Evolutionary conservation across 2,797 vertebrate genomes (phyloP), one percentile per base, ranked within the genome.

Genomic region (Octomys mimax): DNA sequence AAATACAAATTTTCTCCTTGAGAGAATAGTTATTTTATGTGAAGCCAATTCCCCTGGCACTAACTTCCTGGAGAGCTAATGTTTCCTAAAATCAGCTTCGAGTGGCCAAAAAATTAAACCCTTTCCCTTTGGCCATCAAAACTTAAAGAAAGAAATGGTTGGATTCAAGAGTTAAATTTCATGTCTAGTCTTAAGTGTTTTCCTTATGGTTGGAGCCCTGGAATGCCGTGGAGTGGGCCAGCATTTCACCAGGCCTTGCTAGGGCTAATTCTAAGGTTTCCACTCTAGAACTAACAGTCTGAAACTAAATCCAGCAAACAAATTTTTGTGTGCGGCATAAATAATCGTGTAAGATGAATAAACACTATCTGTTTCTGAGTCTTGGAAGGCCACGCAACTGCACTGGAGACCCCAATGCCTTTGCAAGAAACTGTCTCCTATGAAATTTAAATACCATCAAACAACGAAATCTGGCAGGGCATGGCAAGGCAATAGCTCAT

Each of bases 1-100:
- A 85, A 94, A 46, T 57, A 89, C 46, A 59, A 16, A 70, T 80
- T 86, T 94, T 92, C 36, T 80, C 42, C 42, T 36, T 86, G 73
- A 61, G 73, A 57, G 18, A 95, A 62, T 12, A 87, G 24, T 86
- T 95, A 86, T 83, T 92, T 89, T 61, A 54, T 80, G 31, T 62
- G 42, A 93, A 83, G 13, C 26, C 79, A 96, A 80, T 92, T 66
- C 49, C 7, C 59, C 36, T 75, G 24, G 19, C 64, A 94, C 10
- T 83, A 82, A 36, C 62, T 70, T 93, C 22, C 75, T 36, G 22
- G 33, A n/a, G 33, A 95, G 31, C 9, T 54, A 86, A 91, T 31
- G 7, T 79, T 90, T 28, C 78, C 73, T 78, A 70, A 89, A 94
- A 68, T 85, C 66, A 82, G 22, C 66, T 94, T 93, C 36, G 68